Conservation (phyloP, 2,113 vertebrate species). For the Oriolus oriolus region DNA sequence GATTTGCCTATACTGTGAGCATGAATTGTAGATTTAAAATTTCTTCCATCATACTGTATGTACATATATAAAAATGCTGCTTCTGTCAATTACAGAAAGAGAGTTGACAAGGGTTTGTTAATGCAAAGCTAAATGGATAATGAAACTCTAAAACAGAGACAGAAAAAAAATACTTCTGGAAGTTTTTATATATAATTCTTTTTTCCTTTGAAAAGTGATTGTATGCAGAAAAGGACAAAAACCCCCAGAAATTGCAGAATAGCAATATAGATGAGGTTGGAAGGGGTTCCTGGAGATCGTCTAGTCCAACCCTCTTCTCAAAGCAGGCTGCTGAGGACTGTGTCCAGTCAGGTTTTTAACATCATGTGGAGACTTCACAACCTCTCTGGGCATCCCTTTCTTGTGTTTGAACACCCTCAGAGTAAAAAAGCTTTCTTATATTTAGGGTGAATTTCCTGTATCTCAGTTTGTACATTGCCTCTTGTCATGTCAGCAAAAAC, state of each 20-base stretch:
- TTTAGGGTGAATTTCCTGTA: not conserved
- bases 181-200: not conserved
- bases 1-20: not conserved
- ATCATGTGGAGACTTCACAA: not conserved
- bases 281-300: not conserved
- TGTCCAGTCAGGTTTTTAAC: not conserved
- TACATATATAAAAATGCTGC: not conserved
- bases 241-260: fast-evolving
- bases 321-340: not conserved
- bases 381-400: not conserved
- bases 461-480: not conserved
- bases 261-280: not conserved
- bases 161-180: not conserved
- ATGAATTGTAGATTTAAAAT: not conserved
- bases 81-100: not conserved
- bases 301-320: not conserved
- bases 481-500: not conserved
- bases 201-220: not conserved
- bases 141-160: not conserved
- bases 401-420: not conserved
- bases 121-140: not conserved
- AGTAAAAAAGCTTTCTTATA: not conserved
- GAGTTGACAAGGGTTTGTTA: not conserved
- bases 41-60: not conserved
- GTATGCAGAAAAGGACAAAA: not conserved